These are phyloP conservation scores for Indicator maculatus DNA, from an alignment of 2,113 vertebrate species.

Conservation along the genomic window DNA sequence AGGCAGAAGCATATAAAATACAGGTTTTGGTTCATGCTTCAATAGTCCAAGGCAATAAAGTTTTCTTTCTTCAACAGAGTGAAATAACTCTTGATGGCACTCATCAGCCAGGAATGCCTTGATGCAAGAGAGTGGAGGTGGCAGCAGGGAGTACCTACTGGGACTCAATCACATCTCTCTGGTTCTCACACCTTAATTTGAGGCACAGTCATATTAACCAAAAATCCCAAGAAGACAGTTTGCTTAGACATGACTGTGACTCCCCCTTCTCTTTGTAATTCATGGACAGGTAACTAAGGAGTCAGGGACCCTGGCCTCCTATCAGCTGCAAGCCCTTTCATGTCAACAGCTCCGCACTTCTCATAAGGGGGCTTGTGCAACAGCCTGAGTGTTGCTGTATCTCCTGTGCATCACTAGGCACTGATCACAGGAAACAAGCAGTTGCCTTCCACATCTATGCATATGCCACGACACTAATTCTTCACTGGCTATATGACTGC, in stretches of 20 bases:
- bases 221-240: neutral
- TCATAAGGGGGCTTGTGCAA: neutral
- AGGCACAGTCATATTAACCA: neutral
- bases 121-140: neutral
- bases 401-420: neutral
- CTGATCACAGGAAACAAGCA: neutral
- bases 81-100: conserved; percentile 3
- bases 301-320: neutral
- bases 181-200: neutral
- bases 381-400: neutral
- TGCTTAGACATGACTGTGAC: neutral
- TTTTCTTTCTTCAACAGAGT: neutral
- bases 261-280: neutral
- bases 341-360: neutral
- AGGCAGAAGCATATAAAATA: conserved; percentile 19
- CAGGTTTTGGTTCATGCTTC: neutral
- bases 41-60: neutral
- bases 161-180: neutral
- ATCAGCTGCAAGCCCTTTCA: neutral
- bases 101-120: neutral
- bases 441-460: neutral
- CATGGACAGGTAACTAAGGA: neutral
- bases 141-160: neutral
- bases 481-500: neutral
- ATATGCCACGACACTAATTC: neutral